Evolutionary conservation across 2,113 vertebrate species (phyloP), one percentile per base, ranked within the genome.

Genomic region (Mormyrus iriodes): DNA sequence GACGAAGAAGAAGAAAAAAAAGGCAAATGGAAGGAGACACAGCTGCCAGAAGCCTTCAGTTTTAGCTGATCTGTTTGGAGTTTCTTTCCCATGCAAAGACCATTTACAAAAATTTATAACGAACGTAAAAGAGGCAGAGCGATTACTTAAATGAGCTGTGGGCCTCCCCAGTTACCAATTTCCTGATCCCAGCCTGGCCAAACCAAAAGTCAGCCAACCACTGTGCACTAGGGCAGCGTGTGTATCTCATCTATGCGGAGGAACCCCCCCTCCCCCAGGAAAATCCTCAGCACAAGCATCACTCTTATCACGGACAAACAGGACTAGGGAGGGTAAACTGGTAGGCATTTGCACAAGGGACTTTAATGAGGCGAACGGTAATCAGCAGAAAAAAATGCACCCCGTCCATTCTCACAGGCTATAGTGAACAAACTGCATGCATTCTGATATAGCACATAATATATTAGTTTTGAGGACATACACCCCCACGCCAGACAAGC

Each of bases 261-360:
- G 48, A 82, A 88, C 65, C 51, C 73, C 52, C 73, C 73, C 15
- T 17, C 73, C 35, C 17, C 12, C 73, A 79, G 35, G 39, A 42
- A 79, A 79, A 79, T 79, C 35, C 73, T 42, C 35, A 79, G 73
- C 35, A 79, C 35, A 58, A 82, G 31, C 88, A 89, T 83, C 52
- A 17, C 76, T 89, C 88, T 89, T 89, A 89, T 89, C 76, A n/a
- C 76, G 58, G 24, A 31, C 51, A 44, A 76, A 27, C 88, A 84
- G 51, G 19, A 27, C 51, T 6, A 8, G 0, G 21, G 52, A 8
- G 24, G 35, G 27, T 8, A 15, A 10, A 8, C 73, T 52, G 17
- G 24, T 44, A n/a, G 10, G 17, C 9, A 0, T n/a, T 52, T 53
- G 46, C 31, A 51, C 46, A 79, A 76, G 46, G n/a, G 21, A 53